These are phyloP conservation scores for Drosophila melanocephala DNA, from an alignment of 2,888 invertebrate species.

Conservation along the genomic window DNA sequence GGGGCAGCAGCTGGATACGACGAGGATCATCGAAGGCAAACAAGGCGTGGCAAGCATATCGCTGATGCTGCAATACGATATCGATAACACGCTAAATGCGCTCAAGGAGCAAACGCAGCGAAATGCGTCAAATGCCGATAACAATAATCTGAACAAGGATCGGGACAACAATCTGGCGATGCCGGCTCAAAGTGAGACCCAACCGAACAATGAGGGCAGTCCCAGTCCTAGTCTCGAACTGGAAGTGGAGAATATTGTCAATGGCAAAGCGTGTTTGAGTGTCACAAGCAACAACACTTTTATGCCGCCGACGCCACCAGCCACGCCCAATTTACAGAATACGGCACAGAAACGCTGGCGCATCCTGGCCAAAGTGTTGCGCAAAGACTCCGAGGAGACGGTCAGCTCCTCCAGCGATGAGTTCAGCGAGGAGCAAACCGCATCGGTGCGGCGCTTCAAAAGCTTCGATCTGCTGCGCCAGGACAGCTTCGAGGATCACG, in stretches of 20 bases:
- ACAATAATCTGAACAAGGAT: slow-evolving; percentile 31
- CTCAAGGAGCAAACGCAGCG: slow-evolving; percentile 81
- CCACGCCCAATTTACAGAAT: slow-evolving; percentile 82
- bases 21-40: slow-evolving; percentile 10
- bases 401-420: slow-evolving; percentile 83
- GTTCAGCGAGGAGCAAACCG: slow-evolving; percentile 84
- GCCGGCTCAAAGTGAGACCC: slow-evolving; percentile 29
- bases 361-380: slow-evolving; percentile 89
- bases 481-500: slow-evolving; percentile 85
- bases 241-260: slow-evolving; percentile 55
- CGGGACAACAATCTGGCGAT: slow-evolving; percentile 37
- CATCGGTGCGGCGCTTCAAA: slow-evolving; percentile 87
- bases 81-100: slow-evolving; percentile 85
- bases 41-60: slow-evolving; percentile 72
- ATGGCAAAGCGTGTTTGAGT: slow-evolving; percentile 40
- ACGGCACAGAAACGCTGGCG: slow-evolving; percentile 90
- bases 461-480: slow-evolving; percentile 87
- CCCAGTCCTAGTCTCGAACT: slow-evolving; percentile 52
- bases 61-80: slow-evolving; percentile 85
- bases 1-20: slow-evolving; percentile 13
- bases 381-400: slow-evolving; percentile 85
- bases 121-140: slow-evolving; percentile 44
- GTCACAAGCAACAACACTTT: slow-evolving; percentile 27
- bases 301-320: slow-evolving; percentile 83
- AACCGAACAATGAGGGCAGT: slow-evolving; percentile 5